Evolutionary conservation across 2,113 vertebrate genomes (phyloP).

Genomic region (Notiomystis cincta): DNA sequence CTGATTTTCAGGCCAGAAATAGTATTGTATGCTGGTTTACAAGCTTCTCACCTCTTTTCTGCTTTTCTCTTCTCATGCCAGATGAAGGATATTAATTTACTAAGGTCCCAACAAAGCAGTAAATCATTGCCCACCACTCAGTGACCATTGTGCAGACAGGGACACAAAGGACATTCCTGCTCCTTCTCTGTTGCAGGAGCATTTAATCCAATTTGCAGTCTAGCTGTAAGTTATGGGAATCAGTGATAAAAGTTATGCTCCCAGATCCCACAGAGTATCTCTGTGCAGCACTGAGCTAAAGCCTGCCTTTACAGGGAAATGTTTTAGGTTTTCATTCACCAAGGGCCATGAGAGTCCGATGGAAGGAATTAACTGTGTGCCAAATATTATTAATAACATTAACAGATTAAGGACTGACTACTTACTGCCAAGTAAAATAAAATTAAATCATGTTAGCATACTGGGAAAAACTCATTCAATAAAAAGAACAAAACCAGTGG

Average conservation of each 20-base stretch:
- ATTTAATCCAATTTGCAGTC: neutral
- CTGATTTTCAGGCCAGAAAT: neutral
- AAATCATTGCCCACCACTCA: neutral
- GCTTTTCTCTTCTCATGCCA: neutral
- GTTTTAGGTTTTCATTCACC: neutral
- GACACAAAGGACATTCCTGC: neutral
- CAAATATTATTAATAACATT: slow-evolving; percentile 42
- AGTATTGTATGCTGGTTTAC: neutral
- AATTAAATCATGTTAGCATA: neutral
- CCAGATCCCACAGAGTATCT: neutral
- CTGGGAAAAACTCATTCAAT: neutral
- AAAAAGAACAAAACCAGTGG: neutral
- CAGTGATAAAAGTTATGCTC: neutral
- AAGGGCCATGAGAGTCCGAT: neutral
- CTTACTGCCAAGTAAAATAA: slow-evolving; percentile 39
- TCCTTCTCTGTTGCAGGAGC: neutral
- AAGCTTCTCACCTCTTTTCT: neutral
- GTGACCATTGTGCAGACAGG: neutral
- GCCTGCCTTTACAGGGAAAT: neutral
- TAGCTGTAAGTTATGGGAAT: neutral
- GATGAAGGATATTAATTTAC: neutral
- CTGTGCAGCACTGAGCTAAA: neutral
- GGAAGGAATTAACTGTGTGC: neutral
- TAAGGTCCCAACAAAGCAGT: neutral
- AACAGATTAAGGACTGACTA: neutral